Base-by-base conservation (phyloP, 2,888 invertebrate genomes). In the Melanotus villosus region DNA sequence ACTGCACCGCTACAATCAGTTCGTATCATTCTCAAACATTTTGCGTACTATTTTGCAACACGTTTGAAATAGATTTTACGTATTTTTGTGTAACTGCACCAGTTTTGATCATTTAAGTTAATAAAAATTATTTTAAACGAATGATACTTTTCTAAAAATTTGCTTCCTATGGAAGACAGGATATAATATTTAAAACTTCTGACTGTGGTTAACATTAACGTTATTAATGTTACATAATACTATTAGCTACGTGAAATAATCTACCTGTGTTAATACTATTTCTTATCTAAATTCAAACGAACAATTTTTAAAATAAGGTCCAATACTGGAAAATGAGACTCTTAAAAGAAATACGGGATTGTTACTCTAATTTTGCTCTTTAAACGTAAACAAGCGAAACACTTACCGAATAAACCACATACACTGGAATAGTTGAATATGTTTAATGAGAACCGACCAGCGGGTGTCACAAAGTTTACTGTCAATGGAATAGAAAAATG, bases 371-470 rank as follows among this genome's bases (percentile, higher is more conserved):
- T 38, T 38, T 12, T 14, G 2, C 10, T 38, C 5, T 16, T 14
- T 14, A 12, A 41, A 41, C 12, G 7, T 12, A 34, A n/a, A 34
- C 14, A 41, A 18, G 4, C 12, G 2, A 7, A n/a, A 3, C 14
- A 41, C 16, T 9, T 14, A 18, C 41, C 16, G 16, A 41, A 32
- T 12, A 38, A 45, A 18, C 1, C 7, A 32, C 52, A n/a, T 10
- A 56, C 26, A 34, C n/a, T 56, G 56, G 36, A 56, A 34, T 56
- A 38, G 26, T 47, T 47, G 41, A 41, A 41, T 16, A 16, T 52
- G 21, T 23, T 30, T 9, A 56, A 56, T 52, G 54, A 54, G 58
- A 66, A 65, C 59, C 72, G 72, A 72, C 72, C 72, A 69, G 72
- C 72, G 69, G 72, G 59, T 68, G 47, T 65, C 62, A n/a, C 30